Conservation (phyloP, 2,797 vertebrate species). For the Aldrovandia affinis region DNA sequence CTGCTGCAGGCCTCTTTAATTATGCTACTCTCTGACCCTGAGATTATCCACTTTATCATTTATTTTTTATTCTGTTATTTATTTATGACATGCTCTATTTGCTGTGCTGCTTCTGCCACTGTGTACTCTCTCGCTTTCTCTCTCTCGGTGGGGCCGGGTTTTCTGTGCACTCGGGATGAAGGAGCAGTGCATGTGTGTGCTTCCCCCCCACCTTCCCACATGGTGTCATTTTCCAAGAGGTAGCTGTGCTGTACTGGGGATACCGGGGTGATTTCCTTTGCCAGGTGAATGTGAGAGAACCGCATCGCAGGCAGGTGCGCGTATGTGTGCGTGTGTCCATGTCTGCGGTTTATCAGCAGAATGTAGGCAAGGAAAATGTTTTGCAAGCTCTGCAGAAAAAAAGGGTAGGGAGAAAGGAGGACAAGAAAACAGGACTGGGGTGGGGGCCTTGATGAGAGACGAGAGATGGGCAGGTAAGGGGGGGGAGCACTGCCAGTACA, state of each 20-base stretch:
- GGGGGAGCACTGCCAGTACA: neutral
- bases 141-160: too few species aligned
- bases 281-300: neutral
- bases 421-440: neutral
- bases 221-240: too few species aligned
- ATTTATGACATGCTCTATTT: neutral
- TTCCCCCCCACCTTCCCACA: too few species aligned
- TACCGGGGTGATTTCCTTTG: too few species aligned
- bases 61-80: neutral
- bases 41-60: neutral
- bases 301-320: neutral
- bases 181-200: neutral
- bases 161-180: too few species aligned
- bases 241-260: too few species aligned
- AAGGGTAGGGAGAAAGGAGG: neutral
- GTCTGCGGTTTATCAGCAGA: neutral
- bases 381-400: neutral
- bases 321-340: constrained; percentile 5
- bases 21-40: constrained; percentile 24
- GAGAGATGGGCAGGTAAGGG: too few species aligned
- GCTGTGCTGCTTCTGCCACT: neutral
- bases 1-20: constrained; percentile 31
- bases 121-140: neutral
- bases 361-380: neutral
- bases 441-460: neutral